Conservation (phyloP, 1,140 invertebrate genomes). For the Acromyrmex heyeri region DNA sequence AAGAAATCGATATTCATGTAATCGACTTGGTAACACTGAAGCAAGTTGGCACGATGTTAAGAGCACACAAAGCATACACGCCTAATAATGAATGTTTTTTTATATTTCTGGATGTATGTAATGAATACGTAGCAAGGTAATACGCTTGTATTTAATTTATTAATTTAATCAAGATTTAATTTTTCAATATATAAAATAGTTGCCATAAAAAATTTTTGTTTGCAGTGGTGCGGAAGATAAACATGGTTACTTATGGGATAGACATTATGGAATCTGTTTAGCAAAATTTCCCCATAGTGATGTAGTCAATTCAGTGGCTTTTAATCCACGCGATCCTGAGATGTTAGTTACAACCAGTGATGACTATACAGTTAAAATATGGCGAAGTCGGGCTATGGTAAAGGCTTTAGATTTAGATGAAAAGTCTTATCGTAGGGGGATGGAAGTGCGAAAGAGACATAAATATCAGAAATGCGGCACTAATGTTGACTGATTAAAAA, state of each 20-base stretch:
- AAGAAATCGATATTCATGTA: constrained; percentile 96
- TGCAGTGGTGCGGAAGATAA: constrained; percentile 95
- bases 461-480: constrained; percentile 81
- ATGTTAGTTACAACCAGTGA: constrained; percentile 96
- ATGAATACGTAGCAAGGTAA: constrained; percentile 95
- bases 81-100: constrained; percentile 96
- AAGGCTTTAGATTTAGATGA: constrained; percentile 83
- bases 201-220: constrained; percentile 70
- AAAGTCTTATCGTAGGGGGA: constrained; percentile 78
- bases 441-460: constrained; percentile 83
- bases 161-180: background rate
- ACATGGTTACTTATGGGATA: constrained; percentile 95
- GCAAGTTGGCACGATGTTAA: constrained; percentile 93
- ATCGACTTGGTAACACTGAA: constrained; percentile 94
- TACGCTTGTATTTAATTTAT: constrained; percentile 35
- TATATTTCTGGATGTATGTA: constrained; percentile 95
- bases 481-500: constrained; percentile 85
- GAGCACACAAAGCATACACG: constrained; percentile 95
- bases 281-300: constrained; percentile 93
- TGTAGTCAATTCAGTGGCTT: constrained; percentile 95
- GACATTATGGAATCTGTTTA: constrained; percentile 94
- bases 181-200: constrained; percentile 7
- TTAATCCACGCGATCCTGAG: constrained; percentile 93
- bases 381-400: constrained; percentile 87
- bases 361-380: constrained; percentile 93